Base-by-base conservation (phyloP, 2,888 invertebrate genomes). In the Hanleya hanleyi region DNA sequence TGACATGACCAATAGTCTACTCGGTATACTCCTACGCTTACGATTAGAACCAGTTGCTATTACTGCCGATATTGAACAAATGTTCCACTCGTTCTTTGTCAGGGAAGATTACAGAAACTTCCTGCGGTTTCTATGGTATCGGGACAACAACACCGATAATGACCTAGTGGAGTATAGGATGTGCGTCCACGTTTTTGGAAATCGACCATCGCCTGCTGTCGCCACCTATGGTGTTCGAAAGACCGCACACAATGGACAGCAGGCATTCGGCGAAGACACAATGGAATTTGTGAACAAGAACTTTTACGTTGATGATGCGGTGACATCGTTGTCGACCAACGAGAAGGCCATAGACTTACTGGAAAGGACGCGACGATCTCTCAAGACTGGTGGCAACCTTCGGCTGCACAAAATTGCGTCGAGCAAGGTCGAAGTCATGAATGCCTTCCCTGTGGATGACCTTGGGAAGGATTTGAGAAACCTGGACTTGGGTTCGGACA, bases 221-320 rank as follows among this genome's bases (percentile, higher is more conserved):
- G 71, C 71, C 6, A 69, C 67, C 1, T 73, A 41, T 26, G 72
- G 70, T 6, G 65, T 73, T 6, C 64, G 65, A 37, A 29, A 29
- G 26, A 67, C 71, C 22, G 79, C 69, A 18, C 29, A 70, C 32
- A 35, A 18, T 6, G 64, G 47, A 22, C 65, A 35, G n/a, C 1
- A 18, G 1, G 35, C n/a, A 2, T 72, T 57, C 47, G 76, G 74
- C 18, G 9, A 15, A 5, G 74, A 81, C 33, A 75, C 75, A 1
- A 61, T 49, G 12, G 26, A 74, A 7, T 78, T 80, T 49, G 76
- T 81, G 6, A 37, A 67, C 4, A 49, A 57, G 0, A 47, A 78
- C 50, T 81, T 80, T 71, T 82, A 81, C 67, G 74, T 82, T 7
- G 79, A 82, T 65, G 80, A 82, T 50, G 77, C 69, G 1, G 26